A percentile compares a stretch with the other conserved stretches of the same genome.
Conservation (phyloP, 2,888 invertebrate genomes). For the Eurytoma californica region DNA sequence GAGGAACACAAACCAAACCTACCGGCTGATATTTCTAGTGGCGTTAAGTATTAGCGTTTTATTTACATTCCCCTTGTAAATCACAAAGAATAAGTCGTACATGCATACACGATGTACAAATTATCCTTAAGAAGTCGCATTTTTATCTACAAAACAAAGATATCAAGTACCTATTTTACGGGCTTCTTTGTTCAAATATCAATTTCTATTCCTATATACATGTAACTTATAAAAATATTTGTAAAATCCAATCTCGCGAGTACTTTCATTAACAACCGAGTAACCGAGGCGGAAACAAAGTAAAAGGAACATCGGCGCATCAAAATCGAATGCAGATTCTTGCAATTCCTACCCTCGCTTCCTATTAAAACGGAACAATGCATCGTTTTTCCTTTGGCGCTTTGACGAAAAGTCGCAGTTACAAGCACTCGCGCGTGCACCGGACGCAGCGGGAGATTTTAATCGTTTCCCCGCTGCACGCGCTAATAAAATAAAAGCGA, state of each 20-base stretch:
- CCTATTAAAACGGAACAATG: background rate
- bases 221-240: too few species aligned
- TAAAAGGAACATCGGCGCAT: background rate
- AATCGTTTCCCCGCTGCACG: slow-evolving; percentile 7
- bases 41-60: slow-evolving; percentile 30
- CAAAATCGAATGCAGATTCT: background rate
- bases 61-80: slow-evolving; percentile 29
- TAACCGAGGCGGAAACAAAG: too few species aligned
- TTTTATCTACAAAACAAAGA: too few species aligned
- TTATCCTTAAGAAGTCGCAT: too few species aligned
- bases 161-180: too few species aligned
- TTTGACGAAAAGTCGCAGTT: background rate
- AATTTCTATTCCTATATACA: background rate
- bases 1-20: slow-evolving; percentile 7
- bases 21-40: slow-evolving; percentile 11
- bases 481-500: slow-evolving; percentile 39
- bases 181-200: too few species aligned
- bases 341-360: background rate
- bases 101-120: too few species aligned
- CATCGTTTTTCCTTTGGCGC: background rate
- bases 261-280: too few species aligned
- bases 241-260: too few species aligned
- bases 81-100: too few species aligned
- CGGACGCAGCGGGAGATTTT: slow-evolving; percentile 4
- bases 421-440: background rate